These are phyloP conservation scores for Chaetorhynchus papuensis DNA, from an alignment of 2,113 vertebrate species.

Conservation along the genomic window DNA sequence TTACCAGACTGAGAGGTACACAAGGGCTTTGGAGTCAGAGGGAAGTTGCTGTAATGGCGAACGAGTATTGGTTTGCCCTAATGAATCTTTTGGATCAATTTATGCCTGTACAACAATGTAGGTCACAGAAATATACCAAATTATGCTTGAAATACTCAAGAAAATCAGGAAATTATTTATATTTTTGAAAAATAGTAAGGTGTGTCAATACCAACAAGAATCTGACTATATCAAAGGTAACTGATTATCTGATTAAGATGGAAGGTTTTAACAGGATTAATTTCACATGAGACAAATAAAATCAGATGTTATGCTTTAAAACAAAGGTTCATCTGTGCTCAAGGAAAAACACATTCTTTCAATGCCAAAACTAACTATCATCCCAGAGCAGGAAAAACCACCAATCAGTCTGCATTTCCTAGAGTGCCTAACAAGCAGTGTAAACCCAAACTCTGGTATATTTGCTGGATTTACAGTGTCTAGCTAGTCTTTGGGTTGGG, in stretches of 20 bases:
- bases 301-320: neutral
- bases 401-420: neutral
- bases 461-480: neutral
- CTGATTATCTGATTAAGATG: neutral
- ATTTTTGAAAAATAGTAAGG: neutral
- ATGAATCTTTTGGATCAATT: neutral
- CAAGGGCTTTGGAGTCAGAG: neutral
- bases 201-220: neutral
- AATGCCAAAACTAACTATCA: neutral
- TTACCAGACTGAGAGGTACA: neutral
- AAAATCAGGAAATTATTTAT: neutral
- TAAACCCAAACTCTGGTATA: neutral
- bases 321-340: neutral
- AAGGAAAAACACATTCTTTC: neutral
- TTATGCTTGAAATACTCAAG: neutral
- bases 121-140: neutral
- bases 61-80: neutral
- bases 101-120: neutral
- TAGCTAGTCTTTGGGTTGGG: neutral
- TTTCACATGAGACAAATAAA: neutral
- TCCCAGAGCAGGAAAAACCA: neutral
- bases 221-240: neutral
- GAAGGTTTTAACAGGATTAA: neutral
- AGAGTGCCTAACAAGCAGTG: neutral
- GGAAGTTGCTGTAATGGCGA: neutral